phyloP scores from a whole-genome alignment of 2,888 invertebrate species.

The Leistus spinibarbis region DNA sequence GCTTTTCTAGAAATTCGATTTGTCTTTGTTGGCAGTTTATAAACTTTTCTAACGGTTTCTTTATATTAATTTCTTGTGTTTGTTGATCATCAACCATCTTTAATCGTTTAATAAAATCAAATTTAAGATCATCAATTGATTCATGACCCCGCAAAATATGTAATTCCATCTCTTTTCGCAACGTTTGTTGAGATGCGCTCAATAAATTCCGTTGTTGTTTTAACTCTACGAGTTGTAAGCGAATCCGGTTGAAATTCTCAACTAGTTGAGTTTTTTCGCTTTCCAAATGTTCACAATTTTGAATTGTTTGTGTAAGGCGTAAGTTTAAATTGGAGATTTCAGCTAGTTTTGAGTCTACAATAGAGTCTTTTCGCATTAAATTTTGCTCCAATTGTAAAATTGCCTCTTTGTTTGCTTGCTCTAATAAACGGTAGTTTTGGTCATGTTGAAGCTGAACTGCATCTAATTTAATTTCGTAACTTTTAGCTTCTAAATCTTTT shows the following conservation, averaged over 20 bases:
- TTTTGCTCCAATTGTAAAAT: background rate
- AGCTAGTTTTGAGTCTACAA: background rate
- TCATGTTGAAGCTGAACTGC: background rate
- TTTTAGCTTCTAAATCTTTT: constrained; percentile 30
- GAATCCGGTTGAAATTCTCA: constrained; percentile 15
- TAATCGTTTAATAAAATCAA: constrained; percentile 29
- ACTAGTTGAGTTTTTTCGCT: constrained; percentile 28
- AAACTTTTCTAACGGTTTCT: constrained; percentile 12
- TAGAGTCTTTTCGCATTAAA: background rate
- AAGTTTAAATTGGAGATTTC: constrained; percentile 2
- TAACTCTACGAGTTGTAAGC: constrained; percentile 28
- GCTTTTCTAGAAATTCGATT: constrained; percentile 10
- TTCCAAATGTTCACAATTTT: constrained; percentile 18
- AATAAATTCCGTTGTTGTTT: constrained; percentile 21
- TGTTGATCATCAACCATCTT: background rate
- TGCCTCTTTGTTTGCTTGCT: background rate
- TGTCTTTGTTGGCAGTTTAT: constrained; percentile 1
- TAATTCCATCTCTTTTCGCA: background rate
- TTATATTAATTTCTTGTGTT: background rate
- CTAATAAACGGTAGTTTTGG: background rate
- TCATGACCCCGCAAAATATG: background rate
- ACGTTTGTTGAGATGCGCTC: background rate
- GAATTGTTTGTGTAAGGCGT: background rate
- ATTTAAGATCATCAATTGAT: constrained; percentile 6
- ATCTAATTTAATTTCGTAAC: constrained; percentile 36